These are phyloP conservation scores for Acanthaster planci DNA, from an alignment of 35 echinoderm and acorn worm genomes.

Conservation along the genomic window DNA sequence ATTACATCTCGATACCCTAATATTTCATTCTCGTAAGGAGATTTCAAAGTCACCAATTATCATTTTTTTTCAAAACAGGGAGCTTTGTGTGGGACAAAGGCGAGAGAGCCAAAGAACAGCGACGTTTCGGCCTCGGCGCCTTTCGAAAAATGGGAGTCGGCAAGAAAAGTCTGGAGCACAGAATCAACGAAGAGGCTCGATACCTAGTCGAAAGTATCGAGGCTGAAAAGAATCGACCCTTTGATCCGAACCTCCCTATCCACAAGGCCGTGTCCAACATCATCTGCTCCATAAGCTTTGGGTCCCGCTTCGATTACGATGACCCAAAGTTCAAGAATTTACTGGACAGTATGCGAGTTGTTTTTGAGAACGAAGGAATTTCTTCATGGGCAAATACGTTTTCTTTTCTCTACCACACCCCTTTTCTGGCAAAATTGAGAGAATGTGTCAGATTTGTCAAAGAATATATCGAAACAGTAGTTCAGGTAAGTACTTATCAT, in stretches of 20 bases:
- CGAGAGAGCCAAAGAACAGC: constrained; percentile 48
- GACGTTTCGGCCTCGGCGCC: constrained; percentile 58
- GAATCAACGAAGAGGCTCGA: constrained; percentile 72
- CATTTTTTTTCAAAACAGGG: not conserved
- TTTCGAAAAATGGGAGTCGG: constrained; percentile 68
- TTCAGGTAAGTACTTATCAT: not conserved
- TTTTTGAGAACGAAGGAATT: not conserved
- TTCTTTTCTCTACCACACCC: not conserved
- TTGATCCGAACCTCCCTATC: constrained; percentile 36
- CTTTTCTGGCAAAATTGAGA: not conserved
- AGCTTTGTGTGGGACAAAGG: not conserved
- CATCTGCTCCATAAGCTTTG: constrained; percentile 72
- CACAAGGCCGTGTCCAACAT: constrained; percentile 59
- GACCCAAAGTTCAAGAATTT: constrained; percentile 43
- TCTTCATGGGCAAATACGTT: not conserved
- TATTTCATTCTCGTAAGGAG: too few relatives aligned
- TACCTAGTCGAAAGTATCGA: constrained; percentile 12
- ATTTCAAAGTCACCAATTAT: too few relatives aligned
- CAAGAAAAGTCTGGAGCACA: constrained; percentile 61
- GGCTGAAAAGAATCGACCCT: not conserved
- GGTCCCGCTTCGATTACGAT: constrained; percentile 60
- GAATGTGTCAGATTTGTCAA: constrained; percentile 5
- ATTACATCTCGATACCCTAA: too few relatives aligned
- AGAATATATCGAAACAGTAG: not conserved
- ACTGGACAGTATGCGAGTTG: not conserved